Conservation (phyloP, 2,888 invertebrate species). For the Monoplex corrugatus region DNA sequence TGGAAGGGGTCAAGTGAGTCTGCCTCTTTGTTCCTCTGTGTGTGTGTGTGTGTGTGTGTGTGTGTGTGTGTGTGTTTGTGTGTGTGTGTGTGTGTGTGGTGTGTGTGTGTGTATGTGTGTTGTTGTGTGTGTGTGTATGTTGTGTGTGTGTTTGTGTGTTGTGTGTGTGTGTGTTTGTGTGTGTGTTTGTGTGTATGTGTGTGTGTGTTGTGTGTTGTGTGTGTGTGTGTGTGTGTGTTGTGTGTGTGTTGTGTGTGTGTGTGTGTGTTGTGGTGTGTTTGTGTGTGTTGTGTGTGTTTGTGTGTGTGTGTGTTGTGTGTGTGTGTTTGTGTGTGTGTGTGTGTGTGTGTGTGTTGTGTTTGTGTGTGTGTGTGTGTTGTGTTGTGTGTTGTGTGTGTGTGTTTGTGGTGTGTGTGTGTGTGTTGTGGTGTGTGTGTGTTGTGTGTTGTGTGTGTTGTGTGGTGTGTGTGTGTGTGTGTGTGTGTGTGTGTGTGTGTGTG, state of each 20-base stretch:
- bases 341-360: not conserved
- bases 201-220: not conserved
- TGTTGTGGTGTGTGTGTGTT: too few relatives aligned
- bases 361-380: too few relatives aligned
- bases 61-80: not conserved
- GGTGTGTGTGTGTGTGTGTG: too few relatives aligned
- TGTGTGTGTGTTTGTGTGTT: not conserved
- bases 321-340: too few relatives aligned
- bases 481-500: not conserved
- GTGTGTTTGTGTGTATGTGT: not conserved
- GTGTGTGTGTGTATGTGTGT: not conserved
- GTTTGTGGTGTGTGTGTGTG: not conserved
- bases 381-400: too few relatives aligned
- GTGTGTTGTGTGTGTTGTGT: too few relatives aligned
- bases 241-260: not conserved
- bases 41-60: too few relatives aligned
- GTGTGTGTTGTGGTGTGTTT: not conserved
- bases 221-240: not conserved
- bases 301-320: not conserved
- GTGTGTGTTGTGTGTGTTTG: too few relatives aligned
- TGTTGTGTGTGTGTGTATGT: not conserved
- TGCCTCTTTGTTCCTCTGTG: not conserved
- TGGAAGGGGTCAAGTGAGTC: slow-evolving; percentile 77
- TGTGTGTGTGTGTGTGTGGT: too few relatives aligned
- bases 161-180: not conserved